Base-by-base conservation (phyloP, 2,888 invertebrate genomes). In the Coecobrya sp. region DNA sequence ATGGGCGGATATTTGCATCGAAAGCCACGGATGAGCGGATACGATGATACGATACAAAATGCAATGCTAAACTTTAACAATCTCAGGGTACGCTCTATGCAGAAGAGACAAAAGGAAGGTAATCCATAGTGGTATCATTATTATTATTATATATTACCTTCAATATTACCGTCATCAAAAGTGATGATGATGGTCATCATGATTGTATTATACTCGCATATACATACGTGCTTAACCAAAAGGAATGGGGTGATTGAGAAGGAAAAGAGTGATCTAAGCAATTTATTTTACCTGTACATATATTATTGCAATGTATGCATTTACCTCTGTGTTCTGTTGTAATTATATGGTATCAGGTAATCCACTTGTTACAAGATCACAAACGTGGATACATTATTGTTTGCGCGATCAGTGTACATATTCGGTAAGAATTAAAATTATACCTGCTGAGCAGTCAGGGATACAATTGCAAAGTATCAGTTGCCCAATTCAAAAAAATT, bases 1-100 rank as follows among this genome's bases (percentile, higher is more conserved):
- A 91, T 91, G 91, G 91, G 87, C 87, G 91, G 91, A 87, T 86
- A 91, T 87, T 91, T 91, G 76, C 86, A 91, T 91, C 82, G 45
- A 25, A 81, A 62, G 62, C 68, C 25, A 89, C 82, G 89, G 73
- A 81, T 68, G 88, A 81, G 42, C 73, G 85, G 85, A 90, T 85
- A 62, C 85, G 45, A 59, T 84, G 55, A 73, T 7, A n/a, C n/a
- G n/a, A n/a, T 36, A 36, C 36, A 36, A 2, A 7, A 36, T 30
- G 30, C 19, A 49, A 19, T 82, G 68, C 68, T 27, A 52, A 59
- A 10, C 25, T 79, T 27, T 52, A 49, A 55, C 81, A 55, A 55
- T 52, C 3, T 1, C 27, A 10, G 70, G 49, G 22, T 79, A 52
- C 19, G 27, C n/a, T n/a, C n/a, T 25, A 49, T 25, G 22, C 22